Conservation (phyloP, 2,113 vertebrate species). For the Chaetorhynchus papuensis region DNA sequence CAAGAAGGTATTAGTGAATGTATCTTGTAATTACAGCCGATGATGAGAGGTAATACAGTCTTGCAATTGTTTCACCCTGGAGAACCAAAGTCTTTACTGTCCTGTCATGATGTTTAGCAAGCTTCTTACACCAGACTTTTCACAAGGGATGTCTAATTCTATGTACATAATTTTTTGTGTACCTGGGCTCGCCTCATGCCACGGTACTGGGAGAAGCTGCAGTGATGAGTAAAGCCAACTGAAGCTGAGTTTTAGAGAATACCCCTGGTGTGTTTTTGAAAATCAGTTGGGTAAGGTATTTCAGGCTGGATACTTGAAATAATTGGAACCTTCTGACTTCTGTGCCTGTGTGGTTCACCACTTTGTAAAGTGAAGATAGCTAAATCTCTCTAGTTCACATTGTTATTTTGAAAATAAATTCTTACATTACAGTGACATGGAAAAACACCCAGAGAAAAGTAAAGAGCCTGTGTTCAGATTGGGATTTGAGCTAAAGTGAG, state of each 20-base stretch:
- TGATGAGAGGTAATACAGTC: not conserved
- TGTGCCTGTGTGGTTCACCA: not conserved
- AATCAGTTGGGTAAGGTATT: not conserved
- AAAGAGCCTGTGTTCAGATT: not conserved
- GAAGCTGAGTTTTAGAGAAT: not conserved
- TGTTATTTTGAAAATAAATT: not conserved
- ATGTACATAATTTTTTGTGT: not conserved
- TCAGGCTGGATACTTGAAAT: not conserved
- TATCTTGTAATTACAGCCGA: not conserved
- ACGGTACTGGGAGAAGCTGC: not conserved
- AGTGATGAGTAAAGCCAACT: rapidly evolving
- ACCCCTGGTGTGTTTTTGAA: not conserved
- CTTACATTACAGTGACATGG: not conserved
- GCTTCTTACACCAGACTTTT: not conserved
- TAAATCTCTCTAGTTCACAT: not conserved
- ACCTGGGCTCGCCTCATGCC: not conserved
- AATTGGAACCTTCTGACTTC: not conserved
- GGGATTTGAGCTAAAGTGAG: not conserved
- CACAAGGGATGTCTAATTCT: not conserved
- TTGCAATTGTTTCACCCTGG: not conserved
- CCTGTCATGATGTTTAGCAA: not conserved
- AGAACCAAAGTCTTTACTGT: not conserved
- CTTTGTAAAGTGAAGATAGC: not conserved
- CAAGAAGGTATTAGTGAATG: not conserved
- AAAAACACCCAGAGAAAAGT: not conserved